Base-by-base conservation (phyloP, 2,113 vertebrate species). In the Lagenorhynchus albirostris region DNA sequence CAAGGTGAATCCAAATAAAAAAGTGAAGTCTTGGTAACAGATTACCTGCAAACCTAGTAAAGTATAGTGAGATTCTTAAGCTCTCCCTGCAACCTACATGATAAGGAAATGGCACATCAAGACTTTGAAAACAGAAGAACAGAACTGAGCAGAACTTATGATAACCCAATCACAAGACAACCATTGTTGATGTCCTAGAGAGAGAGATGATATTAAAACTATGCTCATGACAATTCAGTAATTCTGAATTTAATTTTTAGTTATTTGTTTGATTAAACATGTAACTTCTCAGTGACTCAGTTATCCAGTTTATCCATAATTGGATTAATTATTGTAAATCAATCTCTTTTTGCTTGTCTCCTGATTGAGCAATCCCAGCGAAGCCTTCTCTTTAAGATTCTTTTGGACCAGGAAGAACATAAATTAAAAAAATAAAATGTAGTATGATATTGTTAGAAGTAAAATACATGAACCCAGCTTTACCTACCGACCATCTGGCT, bases 381-480 rank as follows among this genome's bases (percentile, higher is more conserved):
- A 70, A 94, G 2, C 2, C 85, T 85, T 95, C 11, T 84, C 80
- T 84, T 67, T 21, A 92, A 74, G 8, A 77, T 41, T 26, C 12
- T 26, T 89, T 74, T 89, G 44, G 29, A 70, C 1, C 18, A 90
- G 23, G 31, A 53, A 36, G 20, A 92, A 77, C 20, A 79, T 73
- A 76, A 88, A 77, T 93, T 89, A 50, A 53, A 81, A 94, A 89
- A 94, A 87, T 82, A 44, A 93, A 93, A 71, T 50, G 8, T 41
- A 55, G 33, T 38, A 71, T 26, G 41, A 44, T 68, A 90, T 47
- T 83, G 17, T 73, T 41, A 70, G 33, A 91, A 89, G 47, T 80
- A 44, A 82, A 65, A 76, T 25, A 71, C 4, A 77, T 84, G 47
- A 74, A 91, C n/a, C 18, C 7, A 38, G 17, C 12, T 23, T 86